These are phyloP conservation scores for Rhagoletis pomonella DNA, from an alignment of 1,140 invertebrate species.

Conservation along the genomic window DNA sequence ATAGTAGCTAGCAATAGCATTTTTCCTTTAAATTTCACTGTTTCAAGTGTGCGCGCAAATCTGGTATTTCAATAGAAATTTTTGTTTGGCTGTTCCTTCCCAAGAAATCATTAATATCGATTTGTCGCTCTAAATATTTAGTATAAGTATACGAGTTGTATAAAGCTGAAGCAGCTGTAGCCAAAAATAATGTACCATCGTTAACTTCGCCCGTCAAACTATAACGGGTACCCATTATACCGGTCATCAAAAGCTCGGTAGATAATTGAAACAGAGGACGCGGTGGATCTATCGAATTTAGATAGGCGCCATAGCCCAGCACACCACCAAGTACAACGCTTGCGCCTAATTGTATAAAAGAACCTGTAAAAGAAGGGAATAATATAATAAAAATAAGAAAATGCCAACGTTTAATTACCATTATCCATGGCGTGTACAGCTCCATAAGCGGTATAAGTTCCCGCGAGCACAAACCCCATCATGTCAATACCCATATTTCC, in stretches of 20 bases:
- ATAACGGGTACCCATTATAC: slow-evolving; percentile 91
- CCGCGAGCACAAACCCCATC: slow-evolving; percentile 86
- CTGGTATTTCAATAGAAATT: not conserved
- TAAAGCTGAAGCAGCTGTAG: slow-evolving; percentile 64
- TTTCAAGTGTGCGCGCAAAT: not conserved
- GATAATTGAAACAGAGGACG: slow-evolving; percentile 83
- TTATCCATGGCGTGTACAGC: slow-evolving; percentile 91
- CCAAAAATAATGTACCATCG: slow-evolving; percentile 87
- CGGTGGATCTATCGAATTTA: slow-evolving; percentile 85
- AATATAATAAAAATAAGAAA: not conserved
- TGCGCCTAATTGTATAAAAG: slow-evolving; percentile 86
- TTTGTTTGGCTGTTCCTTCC: not conserved
- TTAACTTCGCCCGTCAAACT: slow-evolving; percentile 91
- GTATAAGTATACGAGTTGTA: slow-evolving; percentile 65
- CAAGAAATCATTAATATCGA: slow-evolving; percentile 22
- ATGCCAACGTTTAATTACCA: slow-evolving; percentile 77
- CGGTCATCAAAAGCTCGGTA: slow-evolving; percentile 77
- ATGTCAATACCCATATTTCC: slow-evolving; percentile 82
- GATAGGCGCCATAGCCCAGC: slow-evolving; percentile 86
- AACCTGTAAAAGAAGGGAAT: slow-evolving; percentile 77
- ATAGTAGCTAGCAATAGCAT: too few relatives aligned
- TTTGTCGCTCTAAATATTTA: slow-evolving; percentile 59
- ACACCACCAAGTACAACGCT: slow-evolving; percentile 90
- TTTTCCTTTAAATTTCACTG: not conserved
- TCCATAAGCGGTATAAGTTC: slow-evolving; percentile 88